Base-by-base conservation (phyloP, 1,140 invertebrate species). In the Paralvinella palmiformis region DNA sequence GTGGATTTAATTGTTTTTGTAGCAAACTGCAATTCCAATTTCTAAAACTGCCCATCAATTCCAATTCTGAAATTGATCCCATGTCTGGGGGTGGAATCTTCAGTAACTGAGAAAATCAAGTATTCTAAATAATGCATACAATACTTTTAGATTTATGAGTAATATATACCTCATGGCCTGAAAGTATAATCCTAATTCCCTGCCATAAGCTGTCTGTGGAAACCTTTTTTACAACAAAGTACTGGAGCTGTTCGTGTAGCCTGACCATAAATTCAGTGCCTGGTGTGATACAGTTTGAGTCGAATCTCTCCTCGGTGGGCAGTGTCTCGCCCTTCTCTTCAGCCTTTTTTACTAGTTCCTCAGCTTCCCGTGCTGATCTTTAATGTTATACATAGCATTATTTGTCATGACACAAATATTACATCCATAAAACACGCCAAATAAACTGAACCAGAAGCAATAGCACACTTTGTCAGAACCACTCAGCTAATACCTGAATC, bases 261-360 rank as follows among this genome's bases (percentile, higher is more conserved):
- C 92, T 82, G 72, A 91, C 91, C 96, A 99, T 99, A 75, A 98
- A 99, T 15, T 94, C 94, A 27, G 95, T 99, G 24, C 64, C 64
- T 7, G 96, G 96, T n/a, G 96, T 98, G 71, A 99, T 99, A 77
- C 96, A 98, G 80, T 99, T 99, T 57, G 92, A 96, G 78, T 99
- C 96, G 83, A 99, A 99, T 81, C 97, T 92, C 37, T 89, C 89
- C 70, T 84, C 78, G 52, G 79, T 73, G 68, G 79, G 98, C 98
- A 80, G 98, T 95, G 32, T 71, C 76, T 89, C 73, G 81, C 85
- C 91, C 31, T 74, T 77, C 32, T 79, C 71, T 71, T 81, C 81
- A 0, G 94, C 94, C 73, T 88, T 86, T 53, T 85, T 84, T 77
- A 92, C 89, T 52, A 87, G 75, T 10, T 87, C 81, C 76, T 92